A percentile compares a stretch with the other conserved stretches of the same genome.
phyloP scores from a whole-genome alignment of 2,888 invertebrate species.

The Melanophora roralis region DNA sequence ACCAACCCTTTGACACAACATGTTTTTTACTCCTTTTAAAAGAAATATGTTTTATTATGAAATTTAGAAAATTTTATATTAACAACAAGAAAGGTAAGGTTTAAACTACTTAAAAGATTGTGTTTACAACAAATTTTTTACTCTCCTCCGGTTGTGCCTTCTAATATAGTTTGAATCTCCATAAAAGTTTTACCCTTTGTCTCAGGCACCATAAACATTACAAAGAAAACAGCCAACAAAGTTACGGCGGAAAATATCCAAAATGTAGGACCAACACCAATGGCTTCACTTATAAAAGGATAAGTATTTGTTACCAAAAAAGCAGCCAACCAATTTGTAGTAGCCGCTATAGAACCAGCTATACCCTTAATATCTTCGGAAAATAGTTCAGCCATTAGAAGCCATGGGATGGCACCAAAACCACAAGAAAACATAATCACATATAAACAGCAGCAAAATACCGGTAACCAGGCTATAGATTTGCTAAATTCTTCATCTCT shows the following conservation, averaged over 20 bases:
- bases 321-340: slow-evolving; percentile 88
- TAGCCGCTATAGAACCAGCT: slow-evolving; percentile 86
- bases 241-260: slow-evolving; percentile 86
- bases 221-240: slow-evolving; percentile 82
- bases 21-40: too few species aligned
- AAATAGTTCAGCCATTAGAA: slow-evolving; percentile 88
- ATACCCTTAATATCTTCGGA: slow-evolving; percentile 87
- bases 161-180: slow-evolving; percentile 74
- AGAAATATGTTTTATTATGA: too few species aligned
- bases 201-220: slow-evolving; percentile 81
- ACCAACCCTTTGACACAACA: too few species aligned
- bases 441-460: slow-evolving; percentile 85
- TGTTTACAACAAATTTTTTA: too few species aligned
- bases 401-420: slow-evolving; percentile 89
- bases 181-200: slow-evolving; percentile 78
- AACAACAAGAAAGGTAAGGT: too few species aligned
- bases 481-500: slow-evolving; percentile 74
- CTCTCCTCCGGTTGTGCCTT: slow-evolving; percentile 50
- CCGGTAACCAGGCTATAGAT: slow-evolving; percentile 84
- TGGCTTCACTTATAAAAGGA: slow-evolving; percentile 78
- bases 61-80: too few species aligned
- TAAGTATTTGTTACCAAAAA: slow-evolving; percentile 89
- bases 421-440: slow-evolving; percentile 89
- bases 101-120: too few species aligned
- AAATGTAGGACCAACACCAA: slow-evolving; percentile 83